These are phyloP conservation scores for Zele albiditarsus DNA, from an alignment of 2,888 invertebrate species.

Conservation along the genomic window DNA sequence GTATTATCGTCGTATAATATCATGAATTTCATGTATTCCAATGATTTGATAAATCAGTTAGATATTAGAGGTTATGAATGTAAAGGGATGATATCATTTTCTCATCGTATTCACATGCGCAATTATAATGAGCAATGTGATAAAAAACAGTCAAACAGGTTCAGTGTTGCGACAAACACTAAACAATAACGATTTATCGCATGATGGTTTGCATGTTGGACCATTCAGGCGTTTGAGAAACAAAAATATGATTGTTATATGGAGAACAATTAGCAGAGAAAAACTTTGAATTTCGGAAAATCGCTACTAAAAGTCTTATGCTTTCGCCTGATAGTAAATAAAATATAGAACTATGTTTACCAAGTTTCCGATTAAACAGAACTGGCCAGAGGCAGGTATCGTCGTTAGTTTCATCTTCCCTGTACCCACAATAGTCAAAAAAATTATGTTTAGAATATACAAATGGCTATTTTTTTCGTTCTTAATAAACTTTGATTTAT, in stretches of 20 bases:
- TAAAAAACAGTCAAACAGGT: background rate
- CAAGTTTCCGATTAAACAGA: constrained; percentile 70
- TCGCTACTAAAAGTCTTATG: background rate
- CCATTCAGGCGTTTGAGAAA: background rate
- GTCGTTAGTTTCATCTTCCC: constrained; percentile 59
- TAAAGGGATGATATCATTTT: background rate
- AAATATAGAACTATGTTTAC: constrained; percentile 36
- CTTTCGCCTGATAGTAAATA: background rate
- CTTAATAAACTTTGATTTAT: background rate
- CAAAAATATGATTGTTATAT: background rate
- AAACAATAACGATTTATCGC: background rate
- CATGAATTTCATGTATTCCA: background rate
- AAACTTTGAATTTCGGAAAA: background rate
- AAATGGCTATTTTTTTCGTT: constrained; percentile 15
- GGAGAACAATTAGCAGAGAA: background rate
- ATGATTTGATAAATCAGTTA: background rate
- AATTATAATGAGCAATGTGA: background rate
- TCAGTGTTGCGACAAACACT: background rate
- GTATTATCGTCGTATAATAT: background rate
- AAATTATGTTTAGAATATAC: background rate
- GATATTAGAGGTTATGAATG: no score
- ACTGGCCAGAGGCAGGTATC: constrained; percentile 74
- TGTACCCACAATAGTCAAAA: background rate
- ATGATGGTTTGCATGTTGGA: background rate
- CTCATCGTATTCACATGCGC: background rate